Percentiles rank a stretch among this genome's conserved stretches.
Evolutionary conservation across 2,113 vertebrate genomes (phyloP).

Genomic region (Xerus inauris): DNA sequence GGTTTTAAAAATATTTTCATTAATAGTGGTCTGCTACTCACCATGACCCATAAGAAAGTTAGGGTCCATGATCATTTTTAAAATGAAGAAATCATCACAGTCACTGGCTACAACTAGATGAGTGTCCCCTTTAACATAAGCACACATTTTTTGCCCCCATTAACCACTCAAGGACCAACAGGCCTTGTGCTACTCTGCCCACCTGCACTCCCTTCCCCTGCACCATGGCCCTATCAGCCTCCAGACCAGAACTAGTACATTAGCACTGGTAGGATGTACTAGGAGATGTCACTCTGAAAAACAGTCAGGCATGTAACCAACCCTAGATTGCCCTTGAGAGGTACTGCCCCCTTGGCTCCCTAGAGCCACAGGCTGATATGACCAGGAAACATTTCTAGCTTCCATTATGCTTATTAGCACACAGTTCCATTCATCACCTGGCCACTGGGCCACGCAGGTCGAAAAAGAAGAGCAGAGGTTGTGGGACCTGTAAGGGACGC

Average conservation of each 20-base stretch:
- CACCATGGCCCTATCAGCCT: too few species aligned
- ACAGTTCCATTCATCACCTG: background rate
- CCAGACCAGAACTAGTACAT: background rate
- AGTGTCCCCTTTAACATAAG: background rate
- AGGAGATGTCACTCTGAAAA: background rate
- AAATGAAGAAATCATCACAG: background rate
- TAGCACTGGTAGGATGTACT: background rate
- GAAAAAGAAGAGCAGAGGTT: background rate
- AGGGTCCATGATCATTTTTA: background rate
- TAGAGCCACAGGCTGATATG: background rate
- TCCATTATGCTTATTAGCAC: background rate
- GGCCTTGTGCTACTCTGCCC: background rate
- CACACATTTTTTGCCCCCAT: rapidly evolving
- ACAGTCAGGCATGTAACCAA: background rate
- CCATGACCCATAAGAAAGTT: background rate
- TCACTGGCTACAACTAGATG: background rate
- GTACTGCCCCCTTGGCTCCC: background rate
- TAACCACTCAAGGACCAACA: background rate
- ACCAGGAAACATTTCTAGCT: background rate
- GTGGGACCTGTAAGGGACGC: too few species aligned
- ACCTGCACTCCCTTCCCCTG: too few species aligned
- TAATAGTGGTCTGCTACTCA: background rate
- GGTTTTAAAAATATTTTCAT: background rate
- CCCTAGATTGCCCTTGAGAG: background rate
- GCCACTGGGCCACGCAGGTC: background rate